Evolutionary conservation across 2,797 vertebrate genomes (phyloP).

Genomic region (Scolopax rusticola): DNA sequence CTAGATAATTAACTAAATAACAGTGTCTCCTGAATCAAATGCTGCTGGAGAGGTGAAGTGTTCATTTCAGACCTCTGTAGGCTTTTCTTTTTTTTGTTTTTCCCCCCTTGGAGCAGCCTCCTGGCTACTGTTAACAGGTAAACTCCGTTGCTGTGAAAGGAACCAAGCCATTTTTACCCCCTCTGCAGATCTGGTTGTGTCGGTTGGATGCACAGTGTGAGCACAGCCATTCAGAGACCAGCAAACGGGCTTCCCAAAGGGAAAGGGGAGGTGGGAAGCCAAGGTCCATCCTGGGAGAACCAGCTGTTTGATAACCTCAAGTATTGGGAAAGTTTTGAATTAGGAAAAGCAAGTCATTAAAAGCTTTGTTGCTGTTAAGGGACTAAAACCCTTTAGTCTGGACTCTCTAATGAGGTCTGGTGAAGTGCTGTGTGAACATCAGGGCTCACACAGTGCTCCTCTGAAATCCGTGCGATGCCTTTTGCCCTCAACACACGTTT

Average conservation of each 20-base stretch:
- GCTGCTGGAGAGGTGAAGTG: constrained; percentile 12
- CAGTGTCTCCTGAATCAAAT: neutral
- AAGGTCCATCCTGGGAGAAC: neutral
- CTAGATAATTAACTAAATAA: neutral
- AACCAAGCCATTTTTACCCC: constrained; percentile 51
- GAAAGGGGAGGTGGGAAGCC: neutral
- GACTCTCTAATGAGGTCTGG: neutral
- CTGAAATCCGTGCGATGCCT: neutral
- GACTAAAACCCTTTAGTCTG: neutral
- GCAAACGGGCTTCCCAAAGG: neutral
- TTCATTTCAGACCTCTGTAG: neutral
- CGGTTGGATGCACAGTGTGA: accelerated
- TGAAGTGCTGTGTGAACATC: neutral
- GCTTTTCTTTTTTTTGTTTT: neutral
- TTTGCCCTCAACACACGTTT: neutral
- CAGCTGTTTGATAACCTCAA: neutral
- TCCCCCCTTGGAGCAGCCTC: neutral
- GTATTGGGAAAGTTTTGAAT: neutral
- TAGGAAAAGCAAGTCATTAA: neutral
- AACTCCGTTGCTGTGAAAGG: constrained; percentile 39
- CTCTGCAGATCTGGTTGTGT: neutral
- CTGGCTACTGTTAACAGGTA: neutral
- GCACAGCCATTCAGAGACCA: neutral
- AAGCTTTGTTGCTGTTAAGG: neutral
- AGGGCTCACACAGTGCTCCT: neutral